Evolutionary conservation across 1,140 invertebrate genomes (phyloP), one percentile per base, ranked within the genome.

Genomic region (Drosophila malerkotliana): DNA sequence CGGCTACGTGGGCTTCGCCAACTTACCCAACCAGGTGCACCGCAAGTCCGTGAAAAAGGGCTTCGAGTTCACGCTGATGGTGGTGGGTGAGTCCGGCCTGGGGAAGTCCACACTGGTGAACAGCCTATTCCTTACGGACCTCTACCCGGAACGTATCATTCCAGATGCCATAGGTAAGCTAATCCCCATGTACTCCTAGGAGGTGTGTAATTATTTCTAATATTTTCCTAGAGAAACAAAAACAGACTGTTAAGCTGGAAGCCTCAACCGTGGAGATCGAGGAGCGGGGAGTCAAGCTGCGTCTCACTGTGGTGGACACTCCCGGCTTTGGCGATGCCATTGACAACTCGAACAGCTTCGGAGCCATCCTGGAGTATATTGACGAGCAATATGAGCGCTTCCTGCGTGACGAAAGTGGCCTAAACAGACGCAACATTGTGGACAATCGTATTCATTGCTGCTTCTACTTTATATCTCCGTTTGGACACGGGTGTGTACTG

Each of bases 281-380:
- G 92, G 97, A 98, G 91, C 93, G 97, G 56, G 97, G 97, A 34
- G 97, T 98, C 3, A 98, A 98, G 92, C 93, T 98, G 62, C 93
- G 97, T 54, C 92, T 98, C 24, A 98, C 97, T 0, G 97, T 98
- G 34, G 97, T 99, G 1, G 98, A 99, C 92, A 99, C 99, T 3
- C 98, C 98, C 32, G 99, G 99, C 10, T 99, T 98, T 93, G 99
- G 99, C 14, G 99, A 99, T 94, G 97, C 98, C n/a, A 98, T 99
- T 77, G 96, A 99, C 92, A 99, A 99, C 92, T 97, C 96, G 21
- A 97, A 98, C 92, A 97, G 96, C 90, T 98, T 98, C 92, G 94
- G 96, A 82, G 96, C 97, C 48, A 98, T 98, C 61, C 96, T 98
- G 62, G 95, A 97, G 90, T 98, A 98, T 83, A 98, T 98, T 73